A percentile compares a stretch with the other conserved stretches of the same genome.
These are phyloP conservation scores for Drosophila kikkawai DNA, from an alignment of 1,140 invertebrate genomes.

Conservation along the genomic window DNA sequence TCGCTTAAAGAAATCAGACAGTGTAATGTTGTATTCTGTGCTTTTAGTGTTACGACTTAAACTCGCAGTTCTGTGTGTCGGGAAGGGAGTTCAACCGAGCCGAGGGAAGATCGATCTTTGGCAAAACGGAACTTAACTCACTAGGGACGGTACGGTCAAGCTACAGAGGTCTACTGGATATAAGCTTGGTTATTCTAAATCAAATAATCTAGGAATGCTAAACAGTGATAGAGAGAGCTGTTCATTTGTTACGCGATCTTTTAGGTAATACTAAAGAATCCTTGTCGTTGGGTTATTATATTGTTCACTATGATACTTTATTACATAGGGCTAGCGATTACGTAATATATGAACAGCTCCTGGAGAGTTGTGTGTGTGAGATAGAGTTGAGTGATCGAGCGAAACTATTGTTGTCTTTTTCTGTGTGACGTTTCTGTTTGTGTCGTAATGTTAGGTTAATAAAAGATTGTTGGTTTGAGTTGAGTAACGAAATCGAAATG, in stretches of 20 bases:
- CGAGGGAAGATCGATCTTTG: conserved; percentile 57
- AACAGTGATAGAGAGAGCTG: conserved; percentile 39
- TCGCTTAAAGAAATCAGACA: conserved; percentile 3
- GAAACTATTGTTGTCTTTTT: conserved; percentile 52
- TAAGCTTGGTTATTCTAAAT: conserved; percentile 60
- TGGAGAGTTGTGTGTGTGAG: conserved; percentile 22
- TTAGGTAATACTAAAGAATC: neutral
- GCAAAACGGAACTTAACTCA: conserved; percentile 62
- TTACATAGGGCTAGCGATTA: neutral
- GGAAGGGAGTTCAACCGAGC: conserved; percentile 47
- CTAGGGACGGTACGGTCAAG: conserved; percentile 46
- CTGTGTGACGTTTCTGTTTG: conserved; percentile 36
- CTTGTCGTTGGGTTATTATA: neutral
- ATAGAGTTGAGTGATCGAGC: conserved; percentile 31
- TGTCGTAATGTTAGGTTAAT: conserved; percentile 44
- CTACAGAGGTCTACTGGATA: conserved; percentile 45
- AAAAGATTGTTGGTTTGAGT: conserved; percentile 43
- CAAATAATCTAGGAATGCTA: conserved; percentile 51
- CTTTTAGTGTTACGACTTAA: conserved; percentile 20
- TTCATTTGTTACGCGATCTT: neutral
- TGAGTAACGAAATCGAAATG: conserved; percentile 73
- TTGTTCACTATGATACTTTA: neutral
- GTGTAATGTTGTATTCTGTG: conserved; percentile 24
- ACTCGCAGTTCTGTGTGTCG: conserved; percentile 17
- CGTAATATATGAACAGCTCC: conserved; percentile 10